Base-by-base conservation (phyloP, 2,888 invertebrate genomes). In the Strigamia maritima region DNA sequence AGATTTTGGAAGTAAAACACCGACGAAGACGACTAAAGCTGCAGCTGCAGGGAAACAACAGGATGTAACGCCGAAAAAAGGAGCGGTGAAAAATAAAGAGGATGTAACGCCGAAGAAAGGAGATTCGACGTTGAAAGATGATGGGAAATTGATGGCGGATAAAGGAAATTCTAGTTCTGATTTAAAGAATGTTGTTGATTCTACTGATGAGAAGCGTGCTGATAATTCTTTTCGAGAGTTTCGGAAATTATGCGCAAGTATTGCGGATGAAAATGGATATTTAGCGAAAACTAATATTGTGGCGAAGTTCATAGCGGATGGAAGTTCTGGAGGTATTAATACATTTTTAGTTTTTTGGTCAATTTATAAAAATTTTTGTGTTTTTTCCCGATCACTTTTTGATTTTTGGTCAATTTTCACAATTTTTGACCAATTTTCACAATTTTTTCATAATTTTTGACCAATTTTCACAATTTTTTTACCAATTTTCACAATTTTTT, bases 181-280 rank as follows among this genome's bases (percentile, higher is more conserved):
- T 44, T 10, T 14, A 2, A 16, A 16, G 12, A 44, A 44, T 14
- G 2, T 38, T 14, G 2, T 38, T 38, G 38, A 14, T 44, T 10
- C 2, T 10, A 44, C 8, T 14, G 44, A 44, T 44, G 14, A 10
- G 16, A 44, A 44, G 16, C 44, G 16, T 80, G 90, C 90, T 80
- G 94, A 94, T 85, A 89, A 93, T 84, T 89, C 90, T 44, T 93
- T 97, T 85, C 88, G 90, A 26, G 91, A 91, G 83, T 96, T 96
- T 86, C 89, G 91, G 79, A 88, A 89, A 60, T 86, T 97, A 19
- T 95, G 95, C 85, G 90, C 91, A 79, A 90, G 91, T 83, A 90
- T 97, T 80, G 90, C 93, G 0, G 90, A 89, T 79, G 92, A 92
- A 60, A 90, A 91, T 83, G 92, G 94, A 80, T 95, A 96, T 84